Conservation (phyloP, 2,888 invertebrate genomes). For the Folsomia candida region DNA sequence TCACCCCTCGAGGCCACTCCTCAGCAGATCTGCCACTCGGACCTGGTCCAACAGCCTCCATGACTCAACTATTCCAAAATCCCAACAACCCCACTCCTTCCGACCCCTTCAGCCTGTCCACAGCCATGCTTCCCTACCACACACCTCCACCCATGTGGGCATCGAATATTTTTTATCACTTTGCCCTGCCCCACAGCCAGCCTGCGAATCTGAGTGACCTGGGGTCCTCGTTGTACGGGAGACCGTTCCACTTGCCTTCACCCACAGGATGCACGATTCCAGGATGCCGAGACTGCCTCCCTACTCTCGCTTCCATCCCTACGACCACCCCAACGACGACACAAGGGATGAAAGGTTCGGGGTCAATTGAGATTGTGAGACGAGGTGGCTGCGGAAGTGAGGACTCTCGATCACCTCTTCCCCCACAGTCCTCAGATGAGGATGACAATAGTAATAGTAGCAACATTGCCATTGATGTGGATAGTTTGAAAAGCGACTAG, state of each 20-base stretch:
- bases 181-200: slow-evolving; percentile 44
- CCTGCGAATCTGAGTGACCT: slow-evolving; percentile 21
- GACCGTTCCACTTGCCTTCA: slow-evolving; percentile 45
- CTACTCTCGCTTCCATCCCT: not conserved
- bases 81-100: not conserved
- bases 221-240: slow-evolving; percentile 20
- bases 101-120: slow-evolving; percentile 1
- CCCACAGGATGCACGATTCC: slow-evolving; percentile 46
- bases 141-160: slow-evolving; percentile 48
- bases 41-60: not conserved
- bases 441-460: slow-evolving; percentile 16
- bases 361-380: not conserved
- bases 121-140: slow-evolving; percentile 43
- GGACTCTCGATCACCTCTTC: slow-evolving; percentile 24
- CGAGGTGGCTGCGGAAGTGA: slow-evolving; percentile 19
- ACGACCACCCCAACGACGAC: not conserved
- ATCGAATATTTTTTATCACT: slow-evolving; percentile 50
- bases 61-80: not conserved
- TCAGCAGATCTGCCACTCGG: not conserved
- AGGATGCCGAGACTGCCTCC: slow-evolving; percentile 46
- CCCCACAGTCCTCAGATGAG: slow-evolving; percentile 12
- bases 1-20: not conserved
- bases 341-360: not conserved
- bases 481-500: slow-evolving; percentile 25
- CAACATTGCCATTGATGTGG: slow-evolving; percentile 27